phyloP scores from a whole-genome alignment of 1,140 invertebrate species.

The Megalopta genalis region DNA sequence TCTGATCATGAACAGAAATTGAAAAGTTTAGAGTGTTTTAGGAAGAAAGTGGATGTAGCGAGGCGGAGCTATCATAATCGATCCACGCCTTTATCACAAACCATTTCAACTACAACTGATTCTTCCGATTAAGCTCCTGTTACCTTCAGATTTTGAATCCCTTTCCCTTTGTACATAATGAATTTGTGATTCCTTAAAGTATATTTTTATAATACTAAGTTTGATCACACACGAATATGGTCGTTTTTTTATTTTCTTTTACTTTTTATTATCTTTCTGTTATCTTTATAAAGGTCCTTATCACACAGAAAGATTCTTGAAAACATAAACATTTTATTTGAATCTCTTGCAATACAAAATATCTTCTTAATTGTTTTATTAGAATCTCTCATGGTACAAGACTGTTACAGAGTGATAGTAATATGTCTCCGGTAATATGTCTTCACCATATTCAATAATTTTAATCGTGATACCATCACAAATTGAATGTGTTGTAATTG shows the following conservation, averaged over 20 bases:
- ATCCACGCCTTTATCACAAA: conserved; percentile 47
- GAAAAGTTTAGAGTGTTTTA: conserved; percentile 67
- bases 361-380: conserved; percentile 14
- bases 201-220: conserved; percentile 73
- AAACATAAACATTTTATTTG: background rate
- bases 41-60: conserved; percentile 70
- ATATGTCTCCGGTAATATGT: conserved; percentile 1
- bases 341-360: conserved; percentile 15
- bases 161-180: conserved; percentile 70
- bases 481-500: conserved; percentile 31
- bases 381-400: conserved; percentile 35
- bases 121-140: conserved; percentile 69
- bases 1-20: conserved; percentile 69
- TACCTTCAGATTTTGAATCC: conserved; percentile 36
- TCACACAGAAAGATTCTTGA: background rate
- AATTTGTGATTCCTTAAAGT: conserved; percentile 73
- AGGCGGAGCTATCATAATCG: conserved; percentile 71
- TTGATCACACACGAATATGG: conserved; percentile 50
- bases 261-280: conserved; percentile 39
- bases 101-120: conserved; percentile 63
- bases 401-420: conserved; percentile 33
- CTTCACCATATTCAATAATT: conserved; percentile 5
- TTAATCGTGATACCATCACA: conserved; percentile 12
- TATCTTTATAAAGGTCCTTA: conserved; percentile 9
- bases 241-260: conserved; percentile 43